These are phyloP conservation scores for Pseudoatta argentina DNA, from an alignment of 1,140 invertebrate species.

Conservation along the genomic window DNA sequence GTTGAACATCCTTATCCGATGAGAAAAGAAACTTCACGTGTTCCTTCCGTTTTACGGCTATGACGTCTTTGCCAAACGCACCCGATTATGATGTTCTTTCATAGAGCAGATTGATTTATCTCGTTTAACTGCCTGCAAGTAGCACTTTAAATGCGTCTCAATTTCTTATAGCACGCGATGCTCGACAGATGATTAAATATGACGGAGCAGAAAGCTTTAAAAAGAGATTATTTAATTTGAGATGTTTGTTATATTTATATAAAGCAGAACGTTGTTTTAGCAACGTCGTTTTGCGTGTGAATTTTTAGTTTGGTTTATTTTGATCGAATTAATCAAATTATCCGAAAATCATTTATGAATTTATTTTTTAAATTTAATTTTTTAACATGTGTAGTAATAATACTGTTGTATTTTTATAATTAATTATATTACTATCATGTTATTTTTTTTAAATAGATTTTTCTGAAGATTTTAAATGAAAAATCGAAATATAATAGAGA, in stretches of 20 bases:
- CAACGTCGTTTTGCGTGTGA: neutral
- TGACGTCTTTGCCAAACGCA: neutral
- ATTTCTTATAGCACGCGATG: conserved; percentile 13
- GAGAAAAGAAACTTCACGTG: neutral
- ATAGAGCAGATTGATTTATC: conserved; percentile 28
- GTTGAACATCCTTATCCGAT: neutral
- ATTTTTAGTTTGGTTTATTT: conserved; percentile 14
- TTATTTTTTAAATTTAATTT: neutral
- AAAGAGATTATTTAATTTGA: neutral
- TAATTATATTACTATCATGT: too few relatives aligned
- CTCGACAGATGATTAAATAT: conserved; percentile 1
- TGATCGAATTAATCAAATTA: conserved; percentile 59
- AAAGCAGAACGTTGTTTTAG: neutral
- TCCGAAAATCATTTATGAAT: conserved; percentile 31
- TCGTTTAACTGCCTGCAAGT: conserved; percentile 2
- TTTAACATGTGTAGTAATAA: neutral
- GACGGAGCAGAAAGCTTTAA: conserved; percentile 21
- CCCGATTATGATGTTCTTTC: neutral
- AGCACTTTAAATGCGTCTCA: neutral
- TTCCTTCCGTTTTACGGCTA: neutral
- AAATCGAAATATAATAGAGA: neutral
- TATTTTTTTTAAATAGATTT: conserved; percentile 12
- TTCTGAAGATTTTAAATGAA: conserved; percentile 12
- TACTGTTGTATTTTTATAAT: neutral
- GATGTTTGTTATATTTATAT: neutral